Base-by-base conservation (phyloP, 2,888 invertebrate species). In the Conops quadrifasciatus region DNA sequence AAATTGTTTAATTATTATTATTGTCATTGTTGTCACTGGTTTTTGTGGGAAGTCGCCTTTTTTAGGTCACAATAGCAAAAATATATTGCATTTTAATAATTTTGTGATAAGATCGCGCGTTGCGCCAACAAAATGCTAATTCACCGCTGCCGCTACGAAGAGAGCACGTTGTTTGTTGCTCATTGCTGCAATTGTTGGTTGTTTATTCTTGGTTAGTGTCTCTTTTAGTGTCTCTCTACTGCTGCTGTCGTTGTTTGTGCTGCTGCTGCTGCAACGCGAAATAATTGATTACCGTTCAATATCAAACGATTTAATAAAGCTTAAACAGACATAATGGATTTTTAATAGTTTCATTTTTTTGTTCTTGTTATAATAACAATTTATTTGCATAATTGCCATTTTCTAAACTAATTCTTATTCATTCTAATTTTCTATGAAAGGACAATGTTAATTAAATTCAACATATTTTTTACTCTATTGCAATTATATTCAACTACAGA, bases 1-100 rank as follows among this genome's bases (percentile, higher is more conserved):
- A 49, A 64, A 64, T 64, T 24, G 66, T 53, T 66, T 51, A 66
- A 66, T 66, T 66, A 45, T 24, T 9, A 28, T 24, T n/a, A 30
- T 65, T 30, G 28, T 16, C 19, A 19, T 21, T 26, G 49, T 16
- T 47, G 47, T 47, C 30, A 51, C 28, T 53, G 51, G 19, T 65
- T 65, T 62, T 65, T 26, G 24, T 66, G 53, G 56, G 66, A 66
- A 66, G 16, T 47, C 58, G 24, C 45, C 15, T 63, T 47, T 63
- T 45, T 47, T 2, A 62, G 60, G 60, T 16, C 26, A 19, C 63
- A 63, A 19, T 21, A 15, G 15, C 56, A 56, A 5, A n/a, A 13
- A n/a, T 11, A 28, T 11, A 16, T 43, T 36, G 36, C 36, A 9
- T 36, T 36, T 36, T 62, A 36, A 43, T 62, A 36, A 59, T 59